Evolutionary conservation across 2,888 invertebrate genomes (phyloP), one percentile per base, ranked within the genome.

Genomic region (Lasioglossum calceatum): DNA sequence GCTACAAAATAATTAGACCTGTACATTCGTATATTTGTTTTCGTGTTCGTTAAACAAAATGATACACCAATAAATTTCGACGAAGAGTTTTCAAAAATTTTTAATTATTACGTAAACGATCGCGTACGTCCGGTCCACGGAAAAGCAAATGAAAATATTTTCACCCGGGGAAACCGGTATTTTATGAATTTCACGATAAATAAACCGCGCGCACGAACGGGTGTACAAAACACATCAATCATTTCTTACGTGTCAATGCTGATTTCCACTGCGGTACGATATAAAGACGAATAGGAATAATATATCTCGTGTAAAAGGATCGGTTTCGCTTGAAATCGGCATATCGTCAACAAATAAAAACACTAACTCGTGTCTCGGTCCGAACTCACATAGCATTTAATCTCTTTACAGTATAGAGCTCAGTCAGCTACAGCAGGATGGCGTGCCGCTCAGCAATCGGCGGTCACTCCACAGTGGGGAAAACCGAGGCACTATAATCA

Each of bases 391-490:
- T 88, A 84, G 83, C 74, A 73, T 87, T 89, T 81, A 89, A 85
- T 88, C 81, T 79, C 84, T 81, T 82, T 87, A 86, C 76, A 77
- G 88, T 85, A 77, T 82, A 85, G 87, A 88, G 80, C 89, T 89
- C 88, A 86, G 91, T 88, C 89, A 89, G 90, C 92, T 88, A 92
- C 92, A 90, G 92, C 90, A 92, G 94, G 94, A 94, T 94, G 94
- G 94, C 94, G 94, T 94, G 94, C 93, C 92, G 93, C 93, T 93
- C 92, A 92, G 88, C 85, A 80, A 89, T 92, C 91, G 90, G 91
- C 92, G 91, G 90, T 91, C 90, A 88, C 90, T 90, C 88, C 90
- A 85, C 85, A 80, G 86, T 89, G 84, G 90, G 90, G 90, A 90
- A 91, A 86, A 87, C 87, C 88, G 88, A 88, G 87, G 79, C 82